Evolutionary conservation across 2,113 vertebrate species (phyloP), one percentile per base, ranked within the genome.

Genomic region (Dissostichus mawsoni): DNA sequence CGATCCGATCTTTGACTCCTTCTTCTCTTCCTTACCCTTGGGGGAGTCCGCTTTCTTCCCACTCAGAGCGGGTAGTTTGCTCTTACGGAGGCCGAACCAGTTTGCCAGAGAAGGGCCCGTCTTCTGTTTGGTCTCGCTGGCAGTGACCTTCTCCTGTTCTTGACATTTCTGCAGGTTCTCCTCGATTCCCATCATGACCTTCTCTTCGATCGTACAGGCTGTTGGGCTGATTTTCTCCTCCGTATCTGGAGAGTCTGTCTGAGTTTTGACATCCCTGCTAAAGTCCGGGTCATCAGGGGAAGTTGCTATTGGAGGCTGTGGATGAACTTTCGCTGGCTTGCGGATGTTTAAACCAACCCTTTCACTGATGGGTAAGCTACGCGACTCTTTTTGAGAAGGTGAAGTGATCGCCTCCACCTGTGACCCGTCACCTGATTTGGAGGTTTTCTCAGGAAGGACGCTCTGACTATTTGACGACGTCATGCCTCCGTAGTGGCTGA

Each of bases 161-260:
- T 98, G 97, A 84, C 94, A 95, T 86, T 96, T 98, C 58, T 98
- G 96, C 81, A 97, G 53, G 12, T 98, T 98, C 84, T 98, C 95
- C 76, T 97, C 95, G 73, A 98, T 98, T 76, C 97, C 96, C 89
- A 97, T 92, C 97, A 98, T 98, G 91, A 98, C 97, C 90, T 97
- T 98, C 87, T 98, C 97, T 90, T 98, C 97, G 13, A 98, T 98
- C 29, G 96, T 96, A 81, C 96, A 95, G 48, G 56, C 83, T n/a
- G 92, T 87, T 29, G 86, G 79, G 85, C 92, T 91, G 12, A 67
- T 74, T 67, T 94, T 95, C 80, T 95, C 94, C 11, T 92, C 84
- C 1, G 11, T 25, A 3, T 91, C 90, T 0, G 78, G 65, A 0
- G 77, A 93, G 69, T 90, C 92, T 56, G 92, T 90, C 67, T 90